These are phyloP conservation scores for Germaria angustata DNA, from an alignment of 2,888 invertebrate genomes.

Conservation along the genomic window DNA sequence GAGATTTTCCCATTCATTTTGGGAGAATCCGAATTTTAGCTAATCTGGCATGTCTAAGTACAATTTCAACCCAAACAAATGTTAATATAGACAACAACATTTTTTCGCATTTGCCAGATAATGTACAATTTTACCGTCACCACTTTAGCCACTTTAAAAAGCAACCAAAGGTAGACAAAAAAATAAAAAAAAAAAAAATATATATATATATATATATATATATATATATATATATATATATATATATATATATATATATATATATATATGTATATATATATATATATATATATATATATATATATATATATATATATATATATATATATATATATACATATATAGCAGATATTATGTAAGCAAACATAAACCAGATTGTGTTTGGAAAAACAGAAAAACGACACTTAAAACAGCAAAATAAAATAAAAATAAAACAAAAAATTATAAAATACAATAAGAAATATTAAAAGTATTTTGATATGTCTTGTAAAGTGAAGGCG, in stretches of 20 bases:
- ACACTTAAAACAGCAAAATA: slow-evolving; percentile 1
- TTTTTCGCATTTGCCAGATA: slow-evolving; percentile 56
- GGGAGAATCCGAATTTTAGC: too few species aligned
- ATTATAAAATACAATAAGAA: not conserved
- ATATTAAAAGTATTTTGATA: slow-evolving; percentile 33
- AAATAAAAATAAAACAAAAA: not conserved
- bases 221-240: too few species aligned
- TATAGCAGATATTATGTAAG: slow-evolving; percentile 54
- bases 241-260: too few species aligned
- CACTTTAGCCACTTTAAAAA: slow-evolving; percentile 22
- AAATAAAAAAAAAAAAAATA: too few species aligned
- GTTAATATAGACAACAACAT: not conserved
- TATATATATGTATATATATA: too few species aligned
- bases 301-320: too few species aligned
- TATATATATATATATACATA: not conserved
- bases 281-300: too few species aligned
- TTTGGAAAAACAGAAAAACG: slow-evolving; percentile 32
- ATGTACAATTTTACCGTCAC: slow-evolving; percentile 52
- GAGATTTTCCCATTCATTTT: too few species aligned
- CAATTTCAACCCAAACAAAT: not conserved
- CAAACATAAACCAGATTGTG: slow-evolving; percentile 47
- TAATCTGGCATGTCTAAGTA: slow-evolving; percentile 8
- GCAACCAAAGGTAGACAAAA: not conserved
- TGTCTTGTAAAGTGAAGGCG: slow-evolving; percentile 46
- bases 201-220: too few species aligned